Conservation (phyloP, 2,888 invertebrate species). For the Endotricha flammealis region DNA sequence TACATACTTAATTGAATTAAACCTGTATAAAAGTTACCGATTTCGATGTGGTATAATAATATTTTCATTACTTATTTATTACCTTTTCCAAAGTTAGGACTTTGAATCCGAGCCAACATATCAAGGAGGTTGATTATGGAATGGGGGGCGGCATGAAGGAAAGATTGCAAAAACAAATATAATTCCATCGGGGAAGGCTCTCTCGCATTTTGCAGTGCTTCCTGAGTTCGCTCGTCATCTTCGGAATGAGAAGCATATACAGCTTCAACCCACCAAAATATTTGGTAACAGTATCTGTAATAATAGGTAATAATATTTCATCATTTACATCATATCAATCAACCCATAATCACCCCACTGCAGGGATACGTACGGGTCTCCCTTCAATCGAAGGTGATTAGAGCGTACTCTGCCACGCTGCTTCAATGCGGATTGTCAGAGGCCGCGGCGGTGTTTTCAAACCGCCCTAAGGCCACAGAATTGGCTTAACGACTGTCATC, state of each 20-base stretch:
- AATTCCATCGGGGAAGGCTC: slow-evolving; percentile 85
- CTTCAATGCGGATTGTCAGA: too few relatives aligned
- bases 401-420: too few relatives aligned
- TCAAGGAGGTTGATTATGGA: slow-evolving; percentile 74
- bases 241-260: slow-evolving; percentile 70
- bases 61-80: slow-evolving; percentile 33
- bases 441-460: too few relatives aligned
- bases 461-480: too few relatives aligned
- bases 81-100: slow-evolving; percentile 82
- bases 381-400: too few relatives aligned
- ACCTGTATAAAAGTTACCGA: too few relatives aligned
- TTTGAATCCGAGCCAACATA: slow-evolving; percentile 79
- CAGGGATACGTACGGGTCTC: too few relatives aligned
- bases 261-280: slow-evolving; percentile 88
- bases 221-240: slow-evolving; percentile 78
- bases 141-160: slow-evolving; percentile 87
- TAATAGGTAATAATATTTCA: slow-evolving; percentile 7
- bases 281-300: slow-evolving; percentile 82
- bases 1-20: too few relatives aligned
- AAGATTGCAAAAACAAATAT: slow-evolving; percentile 87
- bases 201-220: slow-evolving; percentile 78
- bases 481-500: too few relatives aligned
- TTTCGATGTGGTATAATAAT: too few relatives aligned
- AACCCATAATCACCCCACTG: too few relatives aligned
- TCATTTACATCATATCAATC: too few relatives aligned